Conservation (phyloP, 2,113 vertebrate species). For the Anser cygnoides region DNA sequence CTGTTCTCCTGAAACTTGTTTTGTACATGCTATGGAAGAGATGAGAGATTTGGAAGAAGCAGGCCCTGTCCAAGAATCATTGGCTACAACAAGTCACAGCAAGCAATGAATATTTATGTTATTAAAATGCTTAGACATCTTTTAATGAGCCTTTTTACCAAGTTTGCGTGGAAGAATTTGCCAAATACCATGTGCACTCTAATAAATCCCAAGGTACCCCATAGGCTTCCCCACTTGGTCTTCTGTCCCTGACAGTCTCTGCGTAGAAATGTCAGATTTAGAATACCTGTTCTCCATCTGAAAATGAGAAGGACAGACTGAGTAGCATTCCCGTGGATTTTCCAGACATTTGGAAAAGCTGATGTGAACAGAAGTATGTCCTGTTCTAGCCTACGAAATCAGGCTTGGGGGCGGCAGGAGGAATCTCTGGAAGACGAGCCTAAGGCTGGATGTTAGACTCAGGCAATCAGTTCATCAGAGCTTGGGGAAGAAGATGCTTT, state of each 20-base stretch:
- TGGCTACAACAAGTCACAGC: background rate
- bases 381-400: background rate
- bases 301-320: background rate
- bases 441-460: background rate
- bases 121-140: background rate
- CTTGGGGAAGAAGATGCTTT: background rate
- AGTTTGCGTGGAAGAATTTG: background rate
- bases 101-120: background rate
- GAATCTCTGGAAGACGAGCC: background rate
- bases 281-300: background rate
- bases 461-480: background rate
- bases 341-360: background rate
- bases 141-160: background rate
- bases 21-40: slow-evolving; percentile 9
- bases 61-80: background rate
- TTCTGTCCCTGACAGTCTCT: background rate
- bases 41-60: background rate
- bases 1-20: slow-evolving; percentile 32
- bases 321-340: background rate
- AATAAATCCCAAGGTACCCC: background rate
- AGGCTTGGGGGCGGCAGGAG: background rate
- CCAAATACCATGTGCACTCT: background rate
- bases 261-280: background rate
- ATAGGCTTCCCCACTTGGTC: background rate
- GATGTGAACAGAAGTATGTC: background rate